Percentiles rank a stretch among this genome's conserved stretches.
phyloP scores from a whole-genome alignment of 2,113 vertebrate genomes.

The Tricholaema leucomelas region DNA sequence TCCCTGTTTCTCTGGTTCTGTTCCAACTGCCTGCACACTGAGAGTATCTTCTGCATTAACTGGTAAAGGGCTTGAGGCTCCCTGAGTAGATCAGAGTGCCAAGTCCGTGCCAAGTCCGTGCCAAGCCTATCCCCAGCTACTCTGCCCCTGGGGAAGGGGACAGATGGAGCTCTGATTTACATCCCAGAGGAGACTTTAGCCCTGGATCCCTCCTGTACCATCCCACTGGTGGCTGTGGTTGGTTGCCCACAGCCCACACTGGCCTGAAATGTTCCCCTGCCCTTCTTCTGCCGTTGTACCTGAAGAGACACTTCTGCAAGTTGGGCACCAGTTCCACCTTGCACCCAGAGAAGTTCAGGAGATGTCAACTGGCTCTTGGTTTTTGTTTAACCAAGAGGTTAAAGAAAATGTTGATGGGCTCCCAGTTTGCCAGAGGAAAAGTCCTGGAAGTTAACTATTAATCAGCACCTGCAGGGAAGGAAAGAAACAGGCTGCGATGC shows the following conservation, averaged over 20 bases:
- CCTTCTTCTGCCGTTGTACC: background rate
- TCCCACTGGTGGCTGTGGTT: background rate
- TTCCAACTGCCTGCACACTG: background rate
- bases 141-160: background rate
- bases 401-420: background rate
- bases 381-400: conserved; percentile 41
- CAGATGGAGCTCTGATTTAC: background rate
- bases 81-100: too few species aligned
- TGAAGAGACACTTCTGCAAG: background rate
- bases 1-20: too few species aligned
- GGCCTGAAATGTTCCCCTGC: background rate
- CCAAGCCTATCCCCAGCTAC: too few species aligned
- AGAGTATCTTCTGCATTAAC: background rate
- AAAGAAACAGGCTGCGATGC: background rate
- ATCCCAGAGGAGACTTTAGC: rapidly evolving
- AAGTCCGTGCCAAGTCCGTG: background rate
- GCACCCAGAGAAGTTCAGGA: background rate
- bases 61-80: background rate
- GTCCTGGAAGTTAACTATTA: conserved; percentile 47
- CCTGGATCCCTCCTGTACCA: rapidly evolving
- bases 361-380: background rate
- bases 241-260: rapidly evolving
- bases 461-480: background rate
- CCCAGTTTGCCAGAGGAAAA: background rate
- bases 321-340: background rate